phyloP scores from a whole-genome alignment of 2,888 invertebrate genomes.

The Protophormia terraenovae region DNA sequence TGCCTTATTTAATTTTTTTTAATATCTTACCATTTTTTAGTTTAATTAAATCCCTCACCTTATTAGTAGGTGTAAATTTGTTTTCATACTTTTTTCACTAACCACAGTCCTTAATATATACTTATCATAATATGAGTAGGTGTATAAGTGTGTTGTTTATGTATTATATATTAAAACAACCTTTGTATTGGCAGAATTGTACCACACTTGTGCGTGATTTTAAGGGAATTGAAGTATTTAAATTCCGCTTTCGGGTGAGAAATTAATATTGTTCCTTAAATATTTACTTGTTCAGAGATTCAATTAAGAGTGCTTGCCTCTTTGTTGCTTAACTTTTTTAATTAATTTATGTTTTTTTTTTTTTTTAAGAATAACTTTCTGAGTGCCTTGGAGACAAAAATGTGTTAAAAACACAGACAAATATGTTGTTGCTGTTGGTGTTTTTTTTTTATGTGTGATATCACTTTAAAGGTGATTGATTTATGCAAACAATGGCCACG shows the following conservation, averaged over 20 bases:
- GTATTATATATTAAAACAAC: not conserved
- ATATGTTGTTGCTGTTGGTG: not conserved
- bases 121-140: too few relatives aligned
- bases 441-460: not conserved
- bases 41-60: too few relatives aligned
- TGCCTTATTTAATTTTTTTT: too few relatives aligned
- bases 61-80: too few relatives aligned
- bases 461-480: conserved; percentile 26
- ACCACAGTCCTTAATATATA: not conserved
- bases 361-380: not conserved
- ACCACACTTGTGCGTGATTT: conserved; percentile 28
- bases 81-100: not conserved
- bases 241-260: not conserved
- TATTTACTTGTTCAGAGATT: not conserved
- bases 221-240: not conserved
- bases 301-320: not conserved
- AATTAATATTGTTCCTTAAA: not conserved
- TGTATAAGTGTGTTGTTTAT: too few relatives aligned
- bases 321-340: too few relatives aligned
- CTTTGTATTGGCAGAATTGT: not conserved
- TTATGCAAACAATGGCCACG: conserved; percentile 39
- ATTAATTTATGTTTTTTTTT: not conserved
- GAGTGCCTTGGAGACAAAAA: not conserved
- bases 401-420: not conserved
- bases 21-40: too few relatives aligned